phyloP scores from a whole-genome alignment of 2,113 vertebrate genomes.

The Menura novaehollandiae region DNA sequence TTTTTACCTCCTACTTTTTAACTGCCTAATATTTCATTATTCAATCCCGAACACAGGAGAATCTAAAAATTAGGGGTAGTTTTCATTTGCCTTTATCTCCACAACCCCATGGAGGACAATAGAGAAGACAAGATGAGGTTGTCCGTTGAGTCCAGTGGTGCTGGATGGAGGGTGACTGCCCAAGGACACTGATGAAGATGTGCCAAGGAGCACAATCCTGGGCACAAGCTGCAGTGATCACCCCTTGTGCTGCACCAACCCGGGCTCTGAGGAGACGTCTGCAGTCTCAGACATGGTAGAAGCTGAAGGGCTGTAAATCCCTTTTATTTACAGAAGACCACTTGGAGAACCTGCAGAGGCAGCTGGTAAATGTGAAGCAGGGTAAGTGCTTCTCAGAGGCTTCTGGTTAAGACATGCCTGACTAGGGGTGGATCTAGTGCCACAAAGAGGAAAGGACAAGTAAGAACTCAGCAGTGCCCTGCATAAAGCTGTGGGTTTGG shows the following conservation, averaged over 20 bases:
- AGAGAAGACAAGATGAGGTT: neutral
- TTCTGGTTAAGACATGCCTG: neutral
- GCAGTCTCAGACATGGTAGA: neutral
- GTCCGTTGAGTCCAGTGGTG: no score
- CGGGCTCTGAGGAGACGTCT: fast-evolving
- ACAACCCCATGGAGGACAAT: neutral
- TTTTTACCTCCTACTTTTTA: neutral
- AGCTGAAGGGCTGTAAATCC: neutral
- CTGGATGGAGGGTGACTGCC: neutral
- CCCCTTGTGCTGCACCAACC: fast-evolving
- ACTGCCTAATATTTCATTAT: neutral
- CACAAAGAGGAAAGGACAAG: neutral
- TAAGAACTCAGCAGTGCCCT: neutral
- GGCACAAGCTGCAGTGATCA: neutral
- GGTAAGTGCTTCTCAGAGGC: neutral
- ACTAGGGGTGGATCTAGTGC: neutral
- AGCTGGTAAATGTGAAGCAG: neutral
- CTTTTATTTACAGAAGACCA: neutral
- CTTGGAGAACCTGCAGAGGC: neutral
- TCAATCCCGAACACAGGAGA: neutral
- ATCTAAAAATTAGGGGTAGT: neutral
- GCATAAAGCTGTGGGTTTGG: neutral
- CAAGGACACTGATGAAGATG: neutral
- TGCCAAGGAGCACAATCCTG: neutral
- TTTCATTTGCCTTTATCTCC: neutral